Evolutionary conservation across 2,113 vertebrate genomes (phyloP).

Genomic region (Numenius arquata): DNA sequence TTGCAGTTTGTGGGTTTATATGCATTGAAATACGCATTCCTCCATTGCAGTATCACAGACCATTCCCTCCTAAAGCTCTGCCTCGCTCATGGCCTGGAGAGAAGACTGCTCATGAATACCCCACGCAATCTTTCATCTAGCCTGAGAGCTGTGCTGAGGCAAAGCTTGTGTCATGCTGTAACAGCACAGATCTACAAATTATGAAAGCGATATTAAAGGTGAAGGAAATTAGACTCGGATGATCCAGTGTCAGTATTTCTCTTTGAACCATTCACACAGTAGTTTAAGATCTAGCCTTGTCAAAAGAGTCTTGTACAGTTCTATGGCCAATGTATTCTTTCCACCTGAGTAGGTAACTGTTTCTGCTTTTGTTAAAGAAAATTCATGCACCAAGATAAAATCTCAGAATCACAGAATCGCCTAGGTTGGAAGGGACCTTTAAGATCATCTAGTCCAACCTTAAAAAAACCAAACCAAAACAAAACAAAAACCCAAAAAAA

Average conservation of each 20-base stretch:
- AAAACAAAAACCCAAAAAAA: too few relatives aligned
- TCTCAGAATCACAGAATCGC: too few relatives aligned
- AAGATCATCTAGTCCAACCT: too few relatives aligned
- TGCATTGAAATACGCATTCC: background rate
- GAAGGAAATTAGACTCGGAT: background rate
- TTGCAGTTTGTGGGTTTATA: background rate
- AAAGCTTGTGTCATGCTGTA: background rate
- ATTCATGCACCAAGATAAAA: background rate
- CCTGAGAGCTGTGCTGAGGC: background rate
- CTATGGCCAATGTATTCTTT: background rate
- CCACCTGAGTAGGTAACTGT: background rate
- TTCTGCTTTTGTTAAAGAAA: background rate
- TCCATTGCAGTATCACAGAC: background rate
- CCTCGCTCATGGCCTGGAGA: fast-evolving
- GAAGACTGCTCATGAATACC: background rate
- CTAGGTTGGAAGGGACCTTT: too few relatives aligned
- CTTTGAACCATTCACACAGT: background rate
- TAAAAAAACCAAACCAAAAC: too few relatives aligned
- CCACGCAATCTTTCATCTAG: background rate
- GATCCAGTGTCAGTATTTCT: background rate
- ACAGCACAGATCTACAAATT: background rate
- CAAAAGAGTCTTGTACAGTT: background rate
- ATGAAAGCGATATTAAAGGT: background rate
- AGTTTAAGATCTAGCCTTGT: background rate
- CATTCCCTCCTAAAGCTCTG: background rate